Evolutionary conservation across 2,797 vertebrate genomes (phyloP), one percentile per base, ranked within the genome.

Genomic region (Peromyscus melanophrys): DNA sequence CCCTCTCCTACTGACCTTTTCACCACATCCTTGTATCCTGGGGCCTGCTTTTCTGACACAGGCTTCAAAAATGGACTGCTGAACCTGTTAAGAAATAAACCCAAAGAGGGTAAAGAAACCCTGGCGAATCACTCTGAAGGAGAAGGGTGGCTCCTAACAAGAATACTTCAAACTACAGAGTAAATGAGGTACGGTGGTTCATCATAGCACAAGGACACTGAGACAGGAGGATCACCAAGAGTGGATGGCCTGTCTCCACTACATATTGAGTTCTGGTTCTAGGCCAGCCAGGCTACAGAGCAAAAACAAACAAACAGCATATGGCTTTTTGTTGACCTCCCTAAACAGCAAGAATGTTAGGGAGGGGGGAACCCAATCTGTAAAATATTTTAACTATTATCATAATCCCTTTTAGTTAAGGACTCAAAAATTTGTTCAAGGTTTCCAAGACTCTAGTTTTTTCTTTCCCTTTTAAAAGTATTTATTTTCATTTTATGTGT

Each of bases 1-100:
- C 94, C 92, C 80, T 94, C 97, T 93, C 77, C 84, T 84, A 98
- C 99, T 98, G 97, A 99, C 99, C 99, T 99, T 98, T 99, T 99
- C 25, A 99, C 99, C 65, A 99, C 99, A 98, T 99, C 99, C 96
- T 99, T 99, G 98, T 99, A 99, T 89, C 99, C 99, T 16, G 99
- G 99, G 12, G 99, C 99, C 90, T 99, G 99, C 98, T 99, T 99
- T 73, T 99, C 99, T 40, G 99, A 99, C 95, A 99, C 99, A 0
- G 99, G 99, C 98, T 99, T 99, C 97, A 99, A 98, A 98, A 99
- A 99, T 0, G 98, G 98, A 96, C 98, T 98, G 52, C 98, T 99
- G 98, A 98, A 99, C 55, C 99, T 99, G 94, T 93, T 92, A 96
- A 97, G 55, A 85, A 71, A 97, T 85, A 98, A 98, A 95, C 80